Evolutionary conservation across 2,113 vertebrate species (phyloP), one percentile per base, ranked within the genome.

Genomic region (Lanius ludovicianus): DNA sequence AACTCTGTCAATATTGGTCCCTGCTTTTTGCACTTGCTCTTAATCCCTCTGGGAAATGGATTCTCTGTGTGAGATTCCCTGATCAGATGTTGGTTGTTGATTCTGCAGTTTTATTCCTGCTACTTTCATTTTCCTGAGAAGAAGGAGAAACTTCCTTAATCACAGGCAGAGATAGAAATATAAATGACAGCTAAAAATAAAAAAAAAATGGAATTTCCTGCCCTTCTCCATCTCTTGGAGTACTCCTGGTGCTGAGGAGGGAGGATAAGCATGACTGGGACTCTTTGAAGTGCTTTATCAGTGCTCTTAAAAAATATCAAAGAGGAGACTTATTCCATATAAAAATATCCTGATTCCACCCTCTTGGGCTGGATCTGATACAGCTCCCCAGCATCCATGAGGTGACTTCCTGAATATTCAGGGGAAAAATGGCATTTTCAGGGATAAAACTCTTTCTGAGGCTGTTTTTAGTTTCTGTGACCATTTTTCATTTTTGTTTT

Each of bases 231-330:
- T 56, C 44, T 75, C 60, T 37, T 6, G 4, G 89, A 17, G 59
- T 52, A 4, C 22, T 85, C 22, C 25, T 57, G 50, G 69, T 0
- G 5, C 14, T 25, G 73, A 47, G 87, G 68, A 93, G 49, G 75
- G 77, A 86, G 78, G 85, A 77, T 60, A 8, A 95, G 52, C 74
- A 39, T 1, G 71, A 25, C 86, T 70, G 60, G 16, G 60, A 49
- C 65, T 71, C 75, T 95, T 88, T 91, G 89, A 92, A 95, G 77
- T 69, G 56, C 21, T 75, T 77, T 94, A 85, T 92, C 73, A 84
- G 64, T 2, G 15, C 80, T 94, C 78, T 57, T 87, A 44, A 90
- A 80, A 95, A 90, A 69, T 96, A 80, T 59, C 70, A 79, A 75
- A 95, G 81, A 65, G 35, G 33, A 67, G 65, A 65, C 52, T 89